These are phyloP conservation scores for Triops longicaudatus DNA, from an alignment of 1,140 invertebrate species.

Conservation along the genomic window DNA sequence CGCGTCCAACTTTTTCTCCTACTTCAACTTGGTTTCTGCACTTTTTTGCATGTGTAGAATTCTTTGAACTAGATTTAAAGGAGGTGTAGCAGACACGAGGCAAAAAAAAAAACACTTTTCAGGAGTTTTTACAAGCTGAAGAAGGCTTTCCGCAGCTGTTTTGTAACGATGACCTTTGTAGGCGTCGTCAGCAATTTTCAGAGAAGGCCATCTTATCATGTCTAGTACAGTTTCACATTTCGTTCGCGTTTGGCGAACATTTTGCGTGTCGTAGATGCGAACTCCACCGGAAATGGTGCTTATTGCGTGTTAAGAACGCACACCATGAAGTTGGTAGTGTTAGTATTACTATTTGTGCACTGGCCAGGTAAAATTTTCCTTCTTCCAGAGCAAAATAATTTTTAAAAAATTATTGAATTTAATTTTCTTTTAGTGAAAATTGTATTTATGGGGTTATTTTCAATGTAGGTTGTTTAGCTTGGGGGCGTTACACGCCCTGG, in stretches of 20 bases:
- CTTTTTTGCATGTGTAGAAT: too few species aligned
- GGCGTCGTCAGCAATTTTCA: not conserved
- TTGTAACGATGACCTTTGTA: not conserved
- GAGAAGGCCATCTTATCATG: not conserved
- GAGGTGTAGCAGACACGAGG: too few species aligned
- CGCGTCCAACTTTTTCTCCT: too few species aligned
- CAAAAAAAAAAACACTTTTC: too few species aligned
- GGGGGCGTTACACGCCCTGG: conserved; percentile 21
- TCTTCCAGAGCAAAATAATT: too few species aligned
- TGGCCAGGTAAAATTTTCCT: not conserved
- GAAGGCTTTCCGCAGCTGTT: too few species aligned
- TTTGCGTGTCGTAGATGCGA: too few species aligned
- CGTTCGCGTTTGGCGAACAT: not conserved
- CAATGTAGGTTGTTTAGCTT: not conserved
- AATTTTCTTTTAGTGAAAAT: too few species aligned
- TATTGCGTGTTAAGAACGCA: not conserved
- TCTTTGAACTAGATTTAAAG: too few species aligned
- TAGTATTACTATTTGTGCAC: not conserved
- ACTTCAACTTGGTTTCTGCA: too few species aligned
- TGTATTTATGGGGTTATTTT: too few species aligned
- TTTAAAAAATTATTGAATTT: not conserved
- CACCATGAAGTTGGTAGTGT: not conserved
- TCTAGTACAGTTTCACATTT: not conserved
- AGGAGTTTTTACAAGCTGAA: too few species aligned
- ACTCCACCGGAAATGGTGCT: not conserved